Evolutionary conservation across 1,140 invertebrate species (phyloP), one percentile per base, ranked within the genome.

Genomic region (Platyura marginata): DNA sequence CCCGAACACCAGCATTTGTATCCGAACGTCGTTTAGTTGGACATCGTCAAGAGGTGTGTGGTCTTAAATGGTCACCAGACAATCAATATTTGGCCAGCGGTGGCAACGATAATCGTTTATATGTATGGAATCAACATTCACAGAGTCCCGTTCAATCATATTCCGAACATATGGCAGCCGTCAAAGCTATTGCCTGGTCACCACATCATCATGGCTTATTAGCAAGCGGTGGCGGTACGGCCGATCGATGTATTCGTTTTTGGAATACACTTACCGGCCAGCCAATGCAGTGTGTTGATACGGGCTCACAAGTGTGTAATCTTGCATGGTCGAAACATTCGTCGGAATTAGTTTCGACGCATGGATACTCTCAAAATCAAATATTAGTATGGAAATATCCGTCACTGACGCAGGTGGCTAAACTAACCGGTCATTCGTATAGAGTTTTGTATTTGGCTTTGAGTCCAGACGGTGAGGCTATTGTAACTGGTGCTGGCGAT

Each of bases 381-480:
- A 98, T 98, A 42, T 64, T 98, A 10, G 91, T 99, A 0, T 99
- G 96, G 96, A 98, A 98, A 56, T 99, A 98, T 66, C 96, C 96
- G 1, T 90, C 88, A 46, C 66, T 98, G 38, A 90, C 86, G 4
- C 73, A 69, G 62, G 93, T 99, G 38, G 94, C 94, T 19, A 98
- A 98, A 68, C 67, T 99, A 39, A 97, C 92, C 2, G 96, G 96
- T 2, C 96, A 99, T 63, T 92, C 92, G 19, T 96, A 92, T 60
- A 70, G 96, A 48, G 96, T 99, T 4, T 69, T 99, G 1, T 98
- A 98, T 63, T 62, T 99, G 49, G 95, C 95, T 1, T 81, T 98
- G 70, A 98, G 93, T 23, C 96, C 96, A 0, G 94, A 98, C 65
- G 96, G 95, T 16, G 94, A 98, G 63, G 91, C 94, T 1, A 99